These are phyloP conservation scores for Argyrosomus japonicus DNA, from an alignment of 2,113 vertebrate species.

Conservation along the genomic window DNA sequence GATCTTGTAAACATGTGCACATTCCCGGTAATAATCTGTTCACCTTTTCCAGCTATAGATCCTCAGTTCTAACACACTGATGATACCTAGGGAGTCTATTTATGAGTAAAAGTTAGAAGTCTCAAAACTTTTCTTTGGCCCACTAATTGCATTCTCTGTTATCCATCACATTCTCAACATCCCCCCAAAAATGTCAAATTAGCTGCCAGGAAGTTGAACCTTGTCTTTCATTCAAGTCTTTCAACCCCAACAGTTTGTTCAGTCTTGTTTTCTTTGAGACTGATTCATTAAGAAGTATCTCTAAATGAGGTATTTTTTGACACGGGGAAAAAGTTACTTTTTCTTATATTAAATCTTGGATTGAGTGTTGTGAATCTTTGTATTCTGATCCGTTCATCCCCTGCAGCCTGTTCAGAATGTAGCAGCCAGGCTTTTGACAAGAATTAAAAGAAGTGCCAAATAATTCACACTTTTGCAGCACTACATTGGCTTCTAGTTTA, in stretches of 20 bases:
- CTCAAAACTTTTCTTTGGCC: neutral
- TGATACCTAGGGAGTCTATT: neutral
- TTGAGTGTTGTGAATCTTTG: neutral
- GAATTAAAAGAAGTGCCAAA: neutral
- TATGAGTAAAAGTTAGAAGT: neutral
- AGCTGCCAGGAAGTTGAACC: conserved; percentile 6
- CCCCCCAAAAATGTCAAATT: conserved; percentile 15
- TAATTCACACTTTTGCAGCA: neutral
- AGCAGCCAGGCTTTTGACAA: conserved; percentile 18
- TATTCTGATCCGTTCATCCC: conserved; percentile 19
- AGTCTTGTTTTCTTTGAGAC: conserved; percentile 8
- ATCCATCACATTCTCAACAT: conserved; percentile 9
- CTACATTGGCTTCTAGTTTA: neutral
- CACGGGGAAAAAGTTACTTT: neutral
- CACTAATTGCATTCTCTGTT: conserved; percentile 11
- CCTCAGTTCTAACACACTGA: neutral
- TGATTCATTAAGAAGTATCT: neutral
- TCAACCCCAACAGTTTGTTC: conserved; percentile 13
- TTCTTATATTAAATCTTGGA: neutral
- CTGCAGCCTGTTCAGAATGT: neutral
- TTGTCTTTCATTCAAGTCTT: conserved; percentile 19
- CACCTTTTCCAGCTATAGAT: neutral
- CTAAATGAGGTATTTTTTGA: neutral
- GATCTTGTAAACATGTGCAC: neutral
- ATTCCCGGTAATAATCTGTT: neutral